Conservation (phyloP, 2,888 invertebrate species). For the Galerucella calmariensis region DNA sequence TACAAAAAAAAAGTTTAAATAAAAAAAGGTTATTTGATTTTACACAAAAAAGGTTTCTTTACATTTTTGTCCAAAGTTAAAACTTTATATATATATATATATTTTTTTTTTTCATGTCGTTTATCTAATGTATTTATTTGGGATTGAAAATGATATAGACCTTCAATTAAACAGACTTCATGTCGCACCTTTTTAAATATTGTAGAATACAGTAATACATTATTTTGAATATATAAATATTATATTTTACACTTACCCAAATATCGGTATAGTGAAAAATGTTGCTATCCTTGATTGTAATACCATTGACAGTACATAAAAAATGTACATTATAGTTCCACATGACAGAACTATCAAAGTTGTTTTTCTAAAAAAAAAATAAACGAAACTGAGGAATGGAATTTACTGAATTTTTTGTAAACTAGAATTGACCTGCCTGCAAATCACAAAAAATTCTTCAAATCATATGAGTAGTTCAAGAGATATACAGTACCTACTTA, state of each 20-base stretch:
- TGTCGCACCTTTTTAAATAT: not conserved
- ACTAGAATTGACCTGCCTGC: too few relatives aligned
- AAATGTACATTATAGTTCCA: conserved; percentile 42
- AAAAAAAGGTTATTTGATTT: too few relatives aligned
- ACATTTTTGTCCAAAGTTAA: too few relatives aligned
- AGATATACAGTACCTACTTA: too few relatives aligned
- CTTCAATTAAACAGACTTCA: not conserved
- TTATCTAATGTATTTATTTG: too few relatives aligned
- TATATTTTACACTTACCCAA: conserved; percentile 52
- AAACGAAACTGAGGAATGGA: not conserved
- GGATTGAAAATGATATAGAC: not conserved
- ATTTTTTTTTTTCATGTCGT: too few relatives aligned
- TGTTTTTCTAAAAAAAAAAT: conserved; percentile 44
- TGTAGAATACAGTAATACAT: not conserved
- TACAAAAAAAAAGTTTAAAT: too few relatives aligned
- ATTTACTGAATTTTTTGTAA: too few relatives aligned
- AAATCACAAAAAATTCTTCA: too few relatives aligned
- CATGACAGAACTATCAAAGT: conserved; percentile 42
- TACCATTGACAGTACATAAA: conserved; percentile 38
- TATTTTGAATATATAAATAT: conserved; percentile 9
- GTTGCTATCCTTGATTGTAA: conserved; percentile 45
- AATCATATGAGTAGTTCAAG: too few relatives aligned
- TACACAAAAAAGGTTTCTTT: too few relatives aligned
- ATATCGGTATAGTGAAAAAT: conserved; percentile 53
- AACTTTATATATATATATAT: too few relatives aligned